These are phyloP conservation scores for Hippoglossus stenolepis DNA, from an alignment of 2,113 vertebrate species.

Conservation along the genomic window DNA sequence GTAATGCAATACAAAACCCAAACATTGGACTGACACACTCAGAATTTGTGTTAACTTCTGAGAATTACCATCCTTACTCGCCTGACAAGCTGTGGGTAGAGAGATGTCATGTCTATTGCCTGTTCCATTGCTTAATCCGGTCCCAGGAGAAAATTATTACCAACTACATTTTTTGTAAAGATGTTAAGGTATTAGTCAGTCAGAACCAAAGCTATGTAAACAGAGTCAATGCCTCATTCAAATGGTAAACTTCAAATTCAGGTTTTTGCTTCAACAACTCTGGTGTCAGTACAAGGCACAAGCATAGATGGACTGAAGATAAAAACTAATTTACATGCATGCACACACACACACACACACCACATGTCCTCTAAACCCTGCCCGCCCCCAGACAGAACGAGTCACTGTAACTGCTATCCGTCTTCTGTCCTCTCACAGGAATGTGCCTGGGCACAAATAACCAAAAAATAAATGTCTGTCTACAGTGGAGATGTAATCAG, in stretches of 20 bases:
- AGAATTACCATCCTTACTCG: slow-evolving; percentile 43
- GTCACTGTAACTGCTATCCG: slow-evolving; percentile 51
- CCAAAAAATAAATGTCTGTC: slow-evolving; percentile 62
- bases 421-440: slow-evolving; percentile 69
- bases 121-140: slow-evolving; percentile 25
- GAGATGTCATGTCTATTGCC: slow-evolving; percentile 56
- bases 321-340: background rate
- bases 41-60: slow-evolving; percentile 55
- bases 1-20: slow-evolving; percentile 59
- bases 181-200: slow-evolving; percentile 32
- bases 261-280: slow-evolving; percentile 28
- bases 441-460: slow-evolving; percentile 41
- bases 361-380: slow-evolving; percentile 13
- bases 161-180: slow-evolving; percentile 53
- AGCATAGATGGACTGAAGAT: background rate
- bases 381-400: slow-evolving; percentile 41
- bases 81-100: background rate
- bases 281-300: slow-evolving; percentile 18
- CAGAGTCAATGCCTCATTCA: slow-evolving; percentile 8
- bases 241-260: background rate
- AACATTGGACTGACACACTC: slow-evolving; percentile 65
- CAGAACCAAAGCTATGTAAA: slow-evolving; percentile 63
- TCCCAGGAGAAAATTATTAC: slow-evolving; percentile 43
- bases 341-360: background rate
- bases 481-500: slow-evolving; percentile 44